Evolutionary conservation across 2,113 vertebrate genomes (phyloP), one percentile per base, ranked within the genome.

Genomic region (Chamaetylas fuelleborni): DNA sequence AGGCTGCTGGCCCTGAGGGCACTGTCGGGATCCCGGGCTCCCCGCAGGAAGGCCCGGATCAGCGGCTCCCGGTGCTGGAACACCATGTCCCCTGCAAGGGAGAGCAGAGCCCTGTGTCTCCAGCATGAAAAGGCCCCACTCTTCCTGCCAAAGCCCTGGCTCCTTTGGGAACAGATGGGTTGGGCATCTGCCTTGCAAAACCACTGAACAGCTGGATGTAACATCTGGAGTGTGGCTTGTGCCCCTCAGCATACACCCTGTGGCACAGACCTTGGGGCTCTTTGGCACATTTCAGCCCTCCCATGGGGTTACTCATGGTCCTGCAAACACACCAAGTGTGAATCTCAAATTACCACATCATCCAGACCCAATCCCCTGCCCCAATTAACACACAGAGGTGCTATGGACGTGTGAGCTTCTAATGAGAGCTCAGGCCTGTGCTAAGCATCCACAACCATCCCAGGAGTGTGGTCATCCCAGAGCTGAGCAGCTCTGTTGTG

Each of bases 1-100:
- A 99, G 98, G 93, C 99, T 99, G 98, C 99, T 99, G 94, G 99
- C 98, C 33, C 99, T 92, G 58, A 99, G 96, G 1, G 92, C 65
- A 14, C 93, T 56, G 67, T 99, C 99, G 0, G 97, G 85, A 26
- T 99, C 99, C 72, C 97, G 98, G 1, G 97, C 97, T 3, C 99
- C 99, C 45, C 90, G 97, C 94, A 99, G 97, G 90, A 99, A 99
- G 24, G 98, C 98, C 3, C 96, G 97, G 19, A 99, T 77, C 96
- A 99, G 96, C 10, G 97, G 97, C 38, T 98, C 98, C 77, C 98
- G 98, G 31, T 99, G 98, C 90, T 98, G 98, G n/a, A 98, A 97
- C 19, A 98, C 98, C 97, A 99, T 97, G 45, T 99, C 99, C 60
- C 99, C 99, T 99, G 93, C 9, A 38, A 69, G 43, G 54, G 43